A percentile compares a stretch with the other conserved stretches of the same genome.
Evolutionary conservation across 2,888 invertebrate genomes (phyloP).

Genomic region (Drepana falcataria): DNA sequence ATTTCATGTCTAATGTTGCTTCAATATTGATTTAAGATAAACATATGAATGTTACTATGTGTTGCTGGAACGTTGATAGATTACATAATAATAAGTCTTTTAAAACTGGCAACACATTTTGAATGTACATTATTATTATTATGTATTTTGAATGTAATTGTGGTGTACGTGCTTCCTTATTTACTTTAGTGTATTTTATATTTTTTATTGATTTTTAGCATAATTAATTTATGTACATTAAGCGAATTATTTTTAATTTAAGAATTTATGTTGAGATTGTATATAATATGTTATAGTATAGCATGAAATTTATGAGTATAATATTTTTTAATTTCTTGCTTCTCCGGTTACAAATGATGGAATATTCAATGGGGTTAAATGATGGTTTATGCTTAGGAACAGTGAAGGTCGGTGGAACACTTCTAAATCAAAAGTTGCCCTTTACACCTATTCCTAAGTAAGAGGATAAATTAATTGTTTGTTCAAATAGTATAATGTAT

Average conservation of each 20-base stretch:
- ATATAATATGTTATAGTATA: slow-evolving; percentile 25
- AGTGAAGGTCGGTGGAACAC: background rate
- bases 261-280: slow-evolving; percentile 30
- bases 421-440: background rate
- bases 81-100: background rate
- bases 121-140: too few species aligned
- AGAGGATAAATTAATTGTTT: slow-evolving; percentile 21
- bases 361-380: background rate
- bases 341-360: background rate
- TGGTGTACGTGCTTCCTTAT: slow-evolving; percentile 37
- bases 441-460: slow-evolving; percentile 15
- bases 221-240: slow-evolving; percentile 25
- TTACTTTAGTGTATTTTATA: slow-evolving; percentile 16
- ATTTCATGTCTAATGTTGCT: background rate
- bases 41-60: too few species aligned
- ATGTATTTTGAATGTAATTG: too few species aligned
- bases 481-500: slow-evolving; percentile 29
- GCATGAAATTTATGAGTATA: slow-evolving; percentile 8
- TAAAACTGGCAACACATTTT: slow-evolving; percentile 18
- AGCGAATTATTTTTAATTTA: slow-evolving; percentile 23
- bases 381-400: background rate
- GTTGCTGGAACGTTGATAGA: too few species aligned
- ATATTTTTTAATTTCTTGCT: background rate
- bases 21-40: too few species aligned
- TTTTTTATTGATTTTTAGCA: slow-evolving; percentile 20